These are phyloP conservation scores for Sinhomidia bicolor DNA, from an alignment of 2,888 invertebrate genomes.

Conservation along the genomic window DNA sequence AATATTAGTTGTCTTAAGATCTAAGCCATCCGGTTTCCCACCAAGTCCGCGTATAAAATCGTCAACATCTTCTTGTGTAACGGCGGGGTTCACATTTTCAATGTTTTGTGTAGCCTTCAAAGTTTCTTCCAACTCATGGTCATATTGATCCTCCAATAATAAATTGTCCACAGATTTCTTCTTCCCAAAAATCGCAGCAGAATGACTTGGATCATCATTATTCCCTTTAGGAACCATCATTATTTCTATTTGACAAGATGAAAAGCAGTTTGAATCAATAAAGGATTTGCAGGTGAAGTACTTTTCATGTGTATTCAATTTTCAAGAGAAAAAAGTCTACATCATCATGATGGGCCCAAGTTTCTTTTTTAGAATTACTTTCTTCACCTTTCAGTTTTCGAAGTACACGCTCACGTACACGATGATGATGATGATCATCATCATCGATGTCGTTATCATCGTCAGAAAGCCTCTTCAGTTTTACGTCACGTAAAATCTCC, in stretches of 20 bases:
- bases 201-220: conserved; percentile 2
- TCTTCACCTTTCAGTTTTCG: conserved; percentile 55
- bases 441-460: neutral
- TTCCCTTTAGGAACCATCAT: conserved; percentile 7
- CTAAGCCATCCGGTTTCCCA: conserved; percentile 62
- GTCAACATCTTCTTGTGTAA: conserved; percentile 60
- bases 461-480: neutral
- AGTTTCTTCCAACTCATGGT: conserved; percentile 56
- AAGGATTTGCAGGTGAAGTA: conserved; percentile 35
- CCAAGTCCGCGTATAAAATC: conserved; percentile 55
- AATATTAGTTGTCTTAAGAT: conserved; percentile 54
- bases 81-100: conserved; percentile 31
- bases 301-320: conserved; percentile 28
- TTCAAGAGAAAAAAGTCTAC: neutral
- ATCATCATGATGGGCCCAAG: neutral
- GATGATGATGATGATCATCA: too few relatives aligned
- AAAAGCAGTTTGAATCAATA: conserved; percentile 27
- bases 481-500: conserved; percentile 10
- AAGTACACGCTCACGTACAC: neutral
- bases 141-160: conserved; percentile 44
- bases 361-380: neutral
- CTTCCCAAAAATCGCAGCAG: neutral
- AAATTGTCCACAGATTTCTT: neutral
- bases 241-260: conserved; percentile 42
- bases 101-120: conserved; percentile 47